phyloP scores from a whole-genome alignment of 2,113 vertebrate genomes.

The Nematolebias whitei region DNA sequence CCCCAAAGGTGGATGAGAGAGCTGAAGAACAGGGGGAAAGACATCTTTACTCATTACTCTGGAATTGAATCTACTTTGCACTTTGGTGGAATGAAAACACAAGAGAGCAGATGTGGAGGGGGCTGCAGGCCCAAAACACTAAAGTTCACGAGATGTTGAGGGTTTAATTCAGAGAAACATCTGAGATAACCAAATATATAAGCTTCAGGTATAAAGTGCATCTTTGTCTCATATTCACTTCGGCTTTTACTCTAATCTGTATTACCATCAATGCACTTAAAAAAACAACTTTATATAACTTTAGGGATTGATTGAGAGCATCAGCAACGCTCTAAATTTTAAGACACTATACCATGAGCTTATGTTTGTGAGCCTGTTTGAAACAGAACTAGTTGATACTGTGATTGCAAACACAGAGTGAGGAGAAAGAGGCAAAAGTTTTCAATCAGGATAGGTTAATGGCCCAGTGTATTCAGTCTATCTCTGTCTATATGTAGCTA shows the following conservation, averaged over 20 bases:
- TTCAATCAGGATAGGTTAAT: no score
- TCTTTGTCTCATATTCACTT: constrained; percentile 6
- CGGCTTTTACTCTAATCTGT: background rate
- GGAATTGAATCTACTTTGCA: constrained; percentile 10
- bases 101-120: constrained; percentile 49
- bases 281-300: no score
- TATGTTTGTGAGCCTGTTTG: no score
- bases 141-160: constrained; percentile 28
- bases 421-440: no score
- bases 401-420: no score
- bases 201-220: constrained; percentile 25
- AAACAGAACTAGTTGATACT: no score
- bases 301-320: no score
- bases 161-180: constrained; percentile 53
- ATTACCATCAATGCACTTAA: background rate
- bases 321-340: no score
- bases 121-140: constrained; percentile 19
- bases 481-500: no score
- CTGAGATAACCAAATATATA: constrained; percentile 27
- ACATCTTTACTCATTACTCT: background rate
- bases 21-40: constrained; percentile 6
- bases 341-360: no score
- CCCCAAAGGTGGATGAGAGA: constrained; percentile 17
- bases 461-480: no score
- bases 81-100: constrained; percentile 6